Base-by-base conservation (phyloP, 2,888 invertebrate species). In the Flabesymbios commensalis region DNA sequence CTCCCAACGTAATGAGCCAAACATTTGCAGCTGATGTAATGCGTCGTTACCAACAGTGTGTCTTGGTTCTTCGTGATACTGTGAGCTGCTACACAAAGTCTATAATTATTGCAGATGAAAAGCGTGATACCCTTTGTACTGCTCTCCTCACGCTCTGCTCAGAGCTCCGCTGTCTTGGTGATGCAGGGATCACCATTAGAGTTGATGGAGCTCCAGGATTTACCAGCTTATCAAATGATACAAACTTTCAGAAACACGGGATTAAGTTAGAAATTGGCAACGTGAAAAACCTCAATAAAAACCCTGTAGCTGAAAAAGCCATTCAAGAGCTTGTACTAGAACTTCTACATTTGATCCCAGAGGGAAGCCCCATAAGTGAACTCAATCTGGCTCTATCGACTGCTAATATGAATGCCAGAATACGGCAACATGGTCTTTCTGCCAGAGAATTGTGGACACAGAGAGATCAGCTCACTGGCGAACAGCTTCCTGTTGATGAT, bases 141-240 rank as follows among this genome's bases (percentile, higher is more conserved):
- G 56, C 56, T n/a, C 7, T 41, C 3, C 5, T 55, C 43, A 14
- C 17, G 5, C n/a, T 43, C 17, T 55, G 42, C 26, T 22, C 24
- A 10, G 28, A 43, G 7, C 14, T 55, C 5, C 26, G 43, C 22
- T 26, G 14, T 7, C 7, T 55, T 5, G 55, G 41, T 7, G 43
- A 53, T 22, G 7, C 33, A 19, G 14, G 19, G 10, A 22, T 22
- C 22, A 7, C 10, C 7, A 53, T 53, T 17, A 41, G 55, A 5
- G 55, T 55, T 7, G 55, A 55, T 28, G 19, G 42, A 14, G 41
- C 55, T 29, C 55, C 55, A 26, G 43, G 55, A 5, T 55, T 14
- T 41, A 29, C n/a, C 19, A 2, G 29, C 3, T 22, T 56, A 14
- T 10, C 28, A 14, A 43, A 45, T 10, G 54, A 56, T 22, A 1